phyloP scores from a whole-genome alignment of 2,888 invertebrate genomes.

The Palloptera scutellata region DNA sequence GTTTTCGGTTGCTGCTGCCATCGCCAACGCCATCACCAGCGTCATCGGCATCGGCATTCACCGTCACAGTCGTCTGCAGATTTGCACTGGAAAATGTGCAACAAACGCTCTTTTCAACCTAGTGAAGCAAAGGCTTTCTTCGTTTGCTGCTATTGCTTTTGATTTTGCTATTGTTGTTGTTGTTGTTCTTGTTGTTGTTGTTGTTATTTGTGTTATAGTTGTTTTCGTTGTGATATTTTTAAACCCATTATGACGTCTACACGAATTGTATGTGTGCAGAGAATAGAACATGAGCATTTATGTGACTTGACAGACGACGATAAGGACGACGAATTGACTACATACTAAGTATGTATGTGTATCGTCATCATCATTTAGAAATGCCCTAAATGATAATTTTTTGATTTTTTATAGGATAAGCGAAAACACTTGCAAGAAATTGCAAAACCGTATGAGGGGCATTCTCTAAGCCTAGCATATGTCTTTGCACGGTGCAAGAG shows the following conservation, averaged over 20 bases:
- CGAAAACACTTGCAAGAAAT: too few species aligned
- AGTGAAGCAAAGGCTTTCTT: slow-evolving; percentile 12
- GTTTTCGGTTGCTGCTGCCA: not conserved
- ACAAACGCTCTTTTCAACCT: slow-evolving; percentile 16
- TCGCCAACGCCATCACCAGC: slow-evolving; percentile 1
- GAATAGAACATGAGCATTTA: not conserved
- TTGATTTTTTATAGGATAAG: too few species aligned
- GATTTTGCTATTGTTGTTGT: slow-evolving; percentile 8
- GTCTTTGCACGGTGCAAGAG: too few species aligned
- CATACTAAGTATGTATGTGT: too few species aligned
- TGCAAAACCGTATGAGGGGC: too few species aligned
- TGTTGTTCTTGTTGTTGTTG: slow-evolving; percentile 14
- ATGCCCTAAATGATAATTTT: too few species aligned
- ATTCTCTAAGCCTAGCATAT: too few species aligned
- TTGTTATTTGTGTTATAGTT: slow-evolving; percentile 12
- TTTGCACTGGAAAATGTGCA: slow-evolving; percentile 24
- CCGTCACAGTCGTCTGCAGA: slow-evolving; percentile 8
- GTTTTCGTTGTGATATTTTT: slow-evolving; percentile 24
- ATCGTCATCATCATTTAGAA: too few species aligned
- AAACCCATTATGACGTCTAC: slow-evolving; percentile 30
- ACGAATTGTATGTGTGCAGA: not conserved
- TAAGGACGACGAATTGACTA: not conserved
- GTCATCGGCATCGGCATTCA: not conserved
- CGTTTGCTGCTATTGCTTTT: not conserved
- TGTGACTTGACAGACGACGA: slow-evolving; percentile 9